Evolutionary conservation across 2,888 invertebrate genomes (phyloP), one percentile per base, ranked within the genome.

Genomic region (Ormyrus pomaceus): DNA sequence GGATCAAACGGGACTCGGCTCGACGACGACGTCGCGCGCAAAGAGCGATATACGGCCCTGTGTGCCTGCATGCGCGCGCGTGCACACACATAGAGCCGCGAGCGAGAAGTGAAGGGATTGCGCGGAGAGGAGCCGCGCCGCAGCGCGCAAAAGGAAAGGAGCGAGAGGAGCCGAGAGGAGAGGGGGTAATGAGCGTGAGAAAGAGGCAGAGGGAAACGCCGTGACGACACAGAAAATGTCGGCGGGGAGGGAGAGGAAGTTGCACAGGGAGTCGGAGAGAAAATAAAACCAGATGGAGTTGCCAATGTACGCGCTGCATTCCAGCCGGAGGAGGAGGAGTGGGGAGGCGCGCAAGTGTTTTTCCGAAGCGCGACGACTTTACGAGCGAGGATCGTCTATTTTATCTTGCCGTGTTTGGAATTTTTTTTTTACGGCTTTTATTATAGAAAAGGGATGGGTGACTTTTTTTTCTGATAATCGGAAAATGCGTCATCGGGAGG

Each of bases 101-200:
- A 11, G 5, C 9, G 58, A 6, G 70, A 50, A 77, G 77, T 77
- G 77, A 77, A 77, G 71, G 77, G 77, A 64, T 50, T n/a, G 59
- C 8, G 50, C 58, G 64, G 34, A 73, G 74, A 45, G 58, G 66
- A 11, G 74, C 58, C 66, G 70, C 71, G 55, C 58, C 34, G 65
- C 58, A 64, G 70, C 71, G 55, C 68, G 80, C 45, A 77, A 76
- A 64, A 80, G 82, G 3, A 34, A 34, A 34, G 55, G 11, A 68
- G 19, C 19, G 19, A 53, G 50, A 78, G 64, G 56, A 56, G 65
- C 64, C 2, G 50, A 73, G 76, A 66, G 76, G 72, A 56, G 13
- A 69, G 79, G 71, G 78, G 79, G 78, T 79, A 80, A 82, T 74
- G 78, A 80, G 78, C 77, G 77, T 80, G 82, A 82, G 79, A 80